These are phyloP conservation scores for Parasteatoda lunata DNA, from an alignment of 2,888 invertebrate genomes.

Conservation along the genomic window DNA sequence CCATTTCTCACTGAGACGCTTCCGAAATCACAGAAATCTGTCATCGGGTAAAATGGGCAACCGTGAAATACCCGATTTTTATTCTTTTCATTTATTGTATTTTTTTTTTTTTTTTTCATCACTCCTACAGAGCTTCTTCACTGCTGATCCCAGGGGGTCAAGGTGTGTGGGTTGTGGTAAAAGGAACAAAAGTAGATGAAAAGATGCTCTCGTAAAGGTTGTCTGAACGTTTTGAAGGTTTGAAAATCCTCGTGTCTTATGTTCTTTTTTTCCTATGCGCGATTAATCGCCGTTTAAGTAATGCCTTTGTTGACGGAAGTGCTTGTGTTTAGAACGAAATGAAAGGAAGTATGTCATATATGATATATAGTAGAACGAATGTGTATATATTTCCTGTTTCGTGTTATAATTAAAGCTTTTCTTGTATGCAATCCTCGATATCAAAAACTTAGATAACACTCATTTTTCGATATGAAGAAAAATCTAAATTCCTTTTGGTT, in stretches of 20 bases:
- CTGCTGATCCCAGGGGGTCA: neutral
- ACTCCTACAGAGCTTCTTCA: neutral
- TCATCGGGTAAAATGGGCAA: slow-evolving; percentile 29
- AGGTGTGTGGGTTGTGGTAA: neutral
- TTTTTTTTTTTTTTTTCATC: slow-evolving; percentile 1
- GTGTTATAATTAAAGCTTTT: neutral
- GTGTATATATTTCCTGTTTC: neutral
- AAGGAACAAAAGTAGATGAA: neutral
- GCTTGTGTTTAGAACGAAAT: neutral
- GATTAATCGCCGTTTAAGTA: neutral
- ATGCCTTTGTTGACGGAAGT: slow-evolving; percentile 30
- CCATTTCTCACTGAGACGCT: slow-evolving; percentile 47
- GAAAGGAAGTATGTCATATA: too few relatives aligned
- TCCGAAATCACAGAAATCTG: slow-evolving; percentile 33
- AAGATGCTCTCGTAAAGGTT: neutral
- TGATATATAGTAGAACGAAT: too few relatives aligned
- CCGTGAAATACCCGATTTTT: slow-evolving; percentile 48
- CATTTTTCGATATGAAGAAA: too few relatives aligned
- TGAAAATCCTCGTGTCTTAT: neutral
- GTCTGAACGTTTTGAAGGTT: neutral
- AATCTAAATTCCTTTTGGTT: too few relatives aligned
- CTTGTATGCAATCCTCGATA: too few relatives aligned
- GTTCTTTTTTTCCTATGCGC: too few relatives aligned
- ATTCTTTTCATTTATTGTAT: neutral
- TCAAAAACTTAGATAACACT: too few relatives aligned